A percentile compares a stretch with the other conserved stretches of the same genome.
Evolutionary conservation across 2,797 vertebrate species (phyloP).

Genomic region (Naso thynnoides): DNA sequence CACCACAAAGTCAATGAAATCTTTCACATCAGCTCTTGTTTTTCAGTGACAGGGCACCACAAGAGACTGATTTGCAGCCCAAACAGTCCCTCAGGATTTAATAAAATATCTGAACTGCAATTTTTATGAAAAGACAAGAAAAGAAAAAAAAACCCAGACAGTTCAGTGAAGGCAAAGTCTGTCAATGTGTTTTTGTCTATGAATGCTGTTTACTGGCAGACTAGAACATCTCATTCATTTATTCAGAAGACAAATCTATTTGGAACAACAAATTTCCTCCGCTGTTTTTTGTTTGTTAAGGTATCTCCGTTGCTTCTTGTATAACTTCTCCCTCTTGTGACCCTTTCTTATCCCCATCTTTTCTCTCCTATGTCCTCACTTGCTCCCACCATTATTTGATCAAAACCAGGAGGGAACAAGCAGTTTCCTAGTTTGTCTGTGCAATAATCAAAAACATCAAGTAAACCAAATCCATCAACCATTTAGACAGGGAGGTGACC

Average conservation of each 20-base stretch:
- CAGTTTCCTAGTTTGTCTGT: not conserved
- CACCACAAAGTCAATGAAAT: constrained; percentile 21
- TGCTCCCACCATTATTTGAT: constrained; percentile 4
- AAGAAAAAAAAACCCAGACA: constrained; percentile 29
- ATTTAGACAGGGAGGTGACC: constrained; percentile 27
- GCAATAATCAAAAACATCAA: constrained; percentile 21
- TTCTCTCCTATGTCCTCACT: not conserved
- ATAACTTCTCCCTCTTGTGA: not conserved
- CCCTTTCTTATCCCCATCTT: not conserved
- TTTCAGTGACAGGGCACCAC: constrained; percentile 14
- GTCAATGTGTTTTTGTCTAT: constrained; percentile 25
- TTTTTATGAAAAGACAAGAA: constrained; percentile 34
- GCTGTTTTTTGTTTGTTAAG: not conserved
- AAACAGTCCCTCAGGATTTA: constrained; percentile 27
- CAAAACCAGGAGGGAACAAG: constrained; percentile 20
- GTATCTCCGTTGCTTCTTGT: not conserved
- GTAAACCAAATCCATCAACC: constrained; percentile 33
- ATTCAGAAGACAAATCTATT: not conserved
- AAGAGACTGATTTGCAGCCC: constrained; percentile 18
- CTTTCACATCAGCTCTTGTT: constrained; percentile 16
- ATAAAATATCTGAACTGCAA: constrained; percentile 29
- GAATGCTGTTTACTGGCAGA: constrained; percentile 2
- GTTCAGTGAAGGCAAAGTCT: constrained; percentile 42
- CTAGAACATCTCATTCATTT: constrained; percentile 24
- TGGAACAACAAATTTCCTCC: not conserved